Base-by-base conservation (phyloP, 2,113 vertebrate species). In the Corythornis vintsioides region DNA sequence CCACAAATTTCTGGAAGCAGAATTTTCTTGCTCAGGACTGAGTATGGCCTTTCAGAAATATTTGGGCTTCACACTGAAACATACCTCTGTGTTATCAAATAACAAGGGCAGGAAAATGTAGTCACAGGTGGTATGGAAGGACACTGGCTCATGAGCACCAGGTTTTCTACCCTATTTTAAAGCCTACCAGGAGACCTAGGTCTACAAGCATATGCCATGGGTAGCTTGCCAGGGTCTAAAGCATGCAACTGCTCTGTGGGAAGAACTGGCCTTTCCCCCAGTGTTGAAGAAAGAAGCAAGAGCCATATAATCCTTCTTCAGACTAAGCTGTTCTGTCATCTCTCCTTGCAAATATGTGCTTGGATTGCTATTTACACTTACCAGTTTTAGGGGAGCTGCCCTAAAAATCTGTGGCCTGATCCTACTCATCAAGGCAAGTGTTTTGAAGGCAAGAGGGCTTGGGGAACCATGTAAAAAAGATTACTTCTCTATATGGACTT, bases 21-120 rank as follows among this genome's bases (percentile, higher is more conserved):
- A 75, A 83, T 90, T 55, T 95, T 91, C 92, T 90, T 94, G 90
- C 95, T 95, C 95, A 95, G 95, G 95, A 88, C 79, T 42, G 42
- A 94, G 4, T 85, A 70, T 52, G 92, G 92, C 95, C 94, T 80
- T 90, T 88, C 93, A 95, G 72, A 85, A 56, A 26, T 1, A 0
- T 14, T 73, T 83, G 93, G 95, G 93, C 94, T 94, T 96, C 88
- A 94, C 93, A 80, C 67, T 80, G 56, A 92, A 92, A 95, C 93
- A 94, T 96, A 96, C 95, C 93, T 95, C 95, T 82, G 29, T 75
- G 64, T 94, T 91, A 73, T 74, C 67, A 43, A 88, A 76, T 60
- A 85, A 48, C 82, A 95, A 95, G 85, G 85, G 92, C 93, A 95
- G 95, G 95, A 93, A 94, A 70, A 60, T 0, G 29, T 63, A 60